These are phyloP conservation scores for Oreortyx pictus DNA, from an alignment of 2,797 vertebrate genomes.

Conservation along the genomic window DNA sequence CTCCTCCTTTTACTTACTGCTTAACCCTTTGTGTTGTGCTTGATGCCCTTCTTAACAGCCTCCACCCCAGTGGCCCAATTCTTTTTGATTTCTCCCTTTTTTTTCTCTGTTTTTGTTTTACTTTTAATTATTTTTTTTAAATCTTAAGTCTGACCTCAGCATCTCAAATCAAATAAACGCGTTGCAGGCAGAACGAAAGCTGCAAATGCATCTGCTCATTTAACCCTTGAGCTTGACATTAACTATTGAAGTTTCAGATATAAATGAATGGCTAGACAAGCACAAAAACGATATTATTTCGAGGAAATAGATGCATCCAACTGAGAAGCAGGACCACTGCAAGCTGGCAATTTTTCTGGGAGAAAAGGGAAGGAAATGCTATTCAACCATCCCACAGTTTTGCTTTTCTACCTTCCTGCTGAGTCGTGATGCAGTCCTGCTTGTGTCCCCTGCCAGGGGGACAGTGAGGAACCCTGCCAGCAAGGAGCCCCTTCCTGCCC, in stretches of 20 bases:
- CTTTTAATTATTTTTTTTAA: neutral
- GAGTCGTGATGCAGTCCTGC: conserved; percentile 18
- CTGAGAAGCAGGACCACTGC: conserved; percentile 45
- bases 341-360: conserved; percentile 63
- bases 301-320: conserved; percentile 60
- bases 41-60: conserved; percentile 46
- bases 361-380: conserved; percentile 47
- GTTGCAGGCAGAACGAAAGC: conserved; percentile 62
- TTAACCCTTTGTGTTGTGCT: conserved; percentile 52
- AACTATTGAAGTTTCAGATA: conserved; percentile 62
- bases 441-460: neutral
- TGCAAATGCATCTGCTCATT: conserved; percentile 65
- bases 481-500: neutral
- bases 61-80: neutral
- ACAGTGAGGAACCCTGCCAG: neutral
- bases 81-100: conserved; percentile 29
- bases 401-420: conserved; percentile 63
- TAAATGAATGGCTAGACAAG: conserved; percentile 34
- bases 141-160: conserved; percentile 44
- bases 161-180: conserved; percentile 71
- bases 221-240: conserved; percentile 67
- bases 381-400: conserved; percentile 61
- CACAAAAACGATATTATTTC: conserved; percentile 55
- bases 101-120: neutral
- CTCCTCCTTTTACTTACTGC: conserved; percentile 17